Evolutionary conservation across 2,113 vertebrate genomes (phyloP), one percentile per base, ranked within the genome.

Genomic region (Chunga burmeisteri): DNA sequence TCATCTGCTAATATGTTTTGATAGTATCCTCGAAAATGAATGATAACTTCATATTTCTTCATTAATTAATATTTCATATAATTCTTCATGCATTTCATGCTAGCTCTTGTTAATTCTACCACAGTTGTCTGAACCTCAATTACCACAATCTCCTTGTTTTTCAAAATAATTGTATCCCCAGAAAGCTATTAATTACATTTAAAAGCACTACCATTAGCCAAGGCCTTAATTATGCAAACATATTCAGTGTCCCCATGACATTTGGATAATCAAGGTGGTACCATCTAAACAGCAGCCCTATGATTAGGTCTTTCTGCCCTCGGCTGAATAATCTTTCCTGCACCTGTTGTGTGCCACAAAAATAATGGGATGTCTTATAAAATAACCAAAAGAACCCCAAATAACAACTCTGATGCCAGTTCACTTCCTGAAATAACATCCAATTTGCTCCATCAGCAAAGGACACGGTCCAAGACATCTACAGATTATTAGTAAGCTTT

Each of bases 151-250:
- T 77, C 50, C 56, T 40, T 86, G 63, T 72, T 95, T 95, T 91
- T 66, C 55, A 77, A 68, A 95, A 95, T 85, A 86, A 90, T 90
- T 52, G 6, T 88, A 55, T 92, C 52, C 86, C 72, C 20, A 59
- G 88, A 95, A 95, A 94, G 84, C 86, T 90, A 91, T 96, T 94
- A 93, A 94, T 96, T 96, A 89, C 58, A 30, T 40, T 92, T 87
- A 91, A 96, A 97, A 97, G 40, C 67, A 78, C 68, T 72, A 34
- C 86, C 68, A 82, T 96, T 93, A 96, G 27, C 53, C 36, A 61
- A 72, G 68, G 52, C 36, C 50, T 70, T 93, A 83, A 94, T 96
- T 95, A 96, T 85, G 92, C 78, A 96, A 96, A 96, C 90, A 74
- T 88, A 96, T 84, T 95, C 92, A 21, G 68, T 81, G 56, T 90